These are phyloP conservation scores for Halcyon leucocephala DNA, from an alignment of 2,797 vertebrate species.

Conservation along the genomic window DNA sequence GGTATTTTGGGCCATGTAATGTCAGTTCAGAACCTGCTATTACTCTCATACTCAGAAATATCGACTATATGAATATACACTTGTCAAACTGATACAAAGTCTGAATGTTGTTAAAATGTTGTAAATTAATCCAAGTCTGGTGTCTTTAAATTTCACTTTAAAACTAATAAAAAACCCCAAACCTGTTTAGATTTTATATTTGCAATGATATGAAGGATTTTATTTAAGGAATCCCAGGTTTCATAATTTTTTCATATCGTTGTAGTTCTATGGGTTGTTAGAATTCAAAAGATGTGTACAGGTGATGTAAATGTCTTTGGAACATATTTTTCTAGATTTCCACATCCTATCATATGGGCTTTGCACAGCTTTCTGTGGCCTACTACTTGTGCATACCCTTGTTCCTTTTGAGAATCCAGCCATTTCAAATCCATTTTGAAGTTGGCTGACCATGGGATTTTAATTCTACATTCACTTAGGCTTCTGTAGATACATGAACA, in stretches of 20 bases:
- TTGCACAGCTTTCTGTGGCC: not conserved
- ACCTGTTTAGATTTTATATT: not conserved
- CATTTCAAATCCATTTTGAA: not conserved
- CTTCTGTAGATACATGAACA: not conserved
- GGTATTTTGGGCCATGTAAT: not conserved
- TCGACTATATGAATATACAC: not conserved
- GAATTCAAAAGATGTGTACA: not conserved
- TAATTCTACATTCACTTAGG: not conserved
- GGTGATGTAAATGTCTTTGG: not conserved
- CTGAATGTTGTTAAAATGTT: not conserved
- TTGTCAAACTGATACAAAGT: not conserved
- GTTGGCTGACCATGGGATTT: not conserved
- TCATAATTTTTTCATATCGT: not conserved
- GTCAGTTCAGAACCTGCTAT: too few species aligned
- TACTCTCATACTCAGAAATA: not conserved
- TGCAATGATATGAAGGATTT: not conserved
- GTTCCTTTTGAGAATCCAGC: not conserved
- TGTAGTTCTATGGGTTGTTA: not conserved
- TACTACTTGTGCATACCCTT: not conserved
- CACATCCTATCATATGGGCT: not conserved
- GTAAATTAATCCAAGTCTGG: not conserved
- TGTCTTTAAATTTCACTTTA: not conserved
- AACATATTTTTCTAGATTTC: not conserved
- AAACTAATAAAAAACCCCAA: not conserved
- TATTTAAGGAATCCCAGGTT: not conserved